Base-by-base conservation (phyloP, 2,888 invertebrate species). In the Polymixis flavicincta region DNA sequence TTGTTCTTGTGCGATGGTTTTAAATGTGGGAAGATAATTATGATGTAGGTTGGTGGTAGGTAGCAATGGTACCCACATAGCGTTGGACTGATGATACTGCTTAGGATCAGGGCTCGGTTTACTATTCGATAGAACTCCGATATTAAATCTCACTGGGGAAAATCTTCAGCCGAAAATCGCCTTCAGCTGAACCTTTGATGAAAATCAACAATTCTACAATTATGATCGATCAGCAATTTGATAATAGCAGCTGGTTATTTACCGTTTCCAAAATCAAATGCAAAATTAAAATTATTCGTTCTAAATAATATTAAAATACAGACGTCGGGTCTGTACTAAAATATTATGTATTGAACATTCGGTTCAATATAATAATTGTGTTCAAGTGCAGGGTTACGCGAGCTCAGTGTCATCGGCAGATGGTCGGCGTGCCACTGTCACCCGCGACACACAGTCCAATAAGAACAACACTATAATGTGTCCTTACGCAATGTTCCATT, bases 371-470 rank as follows among this genome's bases (percentile, higher is more conserved):
- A 59, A 54, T 78, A n/a, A 64, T 54, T 76, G 28, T 25, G 28
- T 65, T 63, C 25, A 25, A 66, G 11, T 74, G 63, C 67, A 59
- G 59, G 55, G 68, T 83, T 82, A 82, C 64, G 83, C 83, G 71
- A 60, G 42, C 48, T 71, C 32, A 50, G 54, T 82, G 80, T 83
- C 82, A 72, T 45, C 11, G 37, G n/a, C 84, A 82, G 80, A 54
- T 61, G 28, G 52, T 78, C 61, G 48, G 54, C 22, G 59, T 72
- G 84, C 9, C 48, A 1, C 28, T 67, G 66, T 25, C 69, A 70
- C 25, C 32, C 48, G 37, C 59, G 61, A 55, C 19, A 19, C 19
- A n/a, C 32, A 59, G 54, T 59, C 17, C 11, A 64, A 55, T 81
- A 59, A n/a, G 78, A 63, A 59, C 52, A 57, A 48, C 60, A 60